Conservation (phyloP, 2,113 vertebrate genomes). For the Poecilia latipinna region DNA sequence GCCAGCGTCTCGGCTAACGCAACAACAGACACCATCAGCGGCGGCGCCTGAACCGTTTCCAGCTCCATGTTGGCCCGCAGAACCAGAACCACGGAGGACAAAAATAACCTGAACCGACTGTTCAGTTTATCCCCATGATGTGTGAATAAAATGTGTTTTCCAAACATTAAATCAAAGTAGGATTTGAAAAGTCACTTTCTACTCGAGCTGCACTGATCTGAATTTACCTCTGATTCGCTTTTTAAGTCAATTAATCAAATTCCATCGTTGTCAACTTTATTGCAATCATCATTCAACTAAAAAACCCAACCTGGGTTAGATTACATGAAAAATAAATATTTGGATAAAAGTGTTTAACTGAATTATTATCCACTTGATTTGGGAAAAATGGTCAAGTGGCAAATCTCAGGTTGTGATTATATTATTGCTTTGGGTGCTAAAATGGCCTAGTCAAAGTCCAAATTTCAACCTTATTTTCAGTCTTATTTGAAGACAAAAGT, state of each 20-base stretch:
- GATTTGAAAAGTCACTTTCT: too few relatives aligned
- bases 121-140: background rate
- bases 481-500: too few relatives aligned
- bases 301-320: too few relatives aligned
- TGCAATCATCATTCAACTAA: background rate
- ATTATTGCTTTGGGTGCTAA: too few relatives aligned
- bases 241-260: background rate
- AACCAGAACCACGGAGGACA: background rate
- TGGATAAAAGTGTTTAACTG: too few relatives aligned
- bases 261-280: background rate
- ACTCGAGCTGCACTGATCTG: background rate
- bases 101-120: background rate
- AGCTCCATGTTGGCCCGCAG: background rate
- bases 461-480: too few relatives aligned
- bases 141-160: background rate
- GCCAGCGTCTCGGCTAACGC: conserved; percentile 20
- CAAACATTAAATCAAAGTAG: background rate
- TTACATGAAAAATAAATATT: too few relatives aligned
- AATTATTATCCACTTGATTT: too few relatives aligned
- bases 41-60: background rate
- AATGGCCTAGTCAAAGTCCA: too few relatives aligned
- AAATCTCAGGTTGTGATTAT: too few relatives aligned
- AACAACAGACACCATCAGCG: background rate
- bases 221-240: background rate
- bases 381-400: too few relatives aligned